Evolutionary conservation across 2,888 invertebrate genomes (phyloP).

Genomic region (Athalia rosae): DNA sequence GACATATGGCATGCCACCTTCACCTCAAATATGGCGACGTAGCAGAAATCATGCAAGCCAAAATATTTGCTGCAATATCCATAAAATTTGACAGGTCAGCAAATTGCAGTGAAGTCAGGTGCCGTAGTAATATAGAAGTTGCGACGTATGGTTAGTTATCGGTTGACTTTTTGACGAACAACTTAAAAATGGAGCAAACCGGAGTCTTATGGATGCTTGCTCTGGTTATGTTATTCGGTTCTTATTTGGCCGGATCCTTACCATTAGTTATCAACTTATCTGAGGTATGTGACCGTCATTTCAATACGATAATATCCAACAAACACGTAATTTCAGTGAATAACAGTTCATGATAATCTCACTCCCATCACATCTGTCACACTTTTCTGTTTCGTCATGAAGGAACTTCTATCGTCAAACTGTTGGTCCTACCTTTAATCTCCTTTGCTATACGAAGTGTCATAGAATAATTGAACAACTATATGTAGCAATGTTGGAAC

Average conservation of each 20-base stretch:
- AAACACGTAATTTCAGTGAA: not conserved
- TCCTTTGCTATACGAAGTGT: no score
- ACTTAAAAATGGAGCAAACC: constrained; percentile 86
- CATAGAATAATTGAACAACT: no score
- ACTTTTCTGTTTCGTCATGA: not conserved
- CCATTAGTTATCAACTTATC: constrained; percentile 95
- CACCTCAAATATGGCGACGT: constrained; percentile 56
- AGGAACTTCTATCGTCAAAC: no score
- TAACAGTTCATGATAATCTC: not conserved
- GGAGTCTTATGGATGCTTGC: constrained; percentile 88
- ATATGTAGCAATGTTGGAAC: not conserved
- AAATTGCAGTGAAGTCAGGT: not conserved
- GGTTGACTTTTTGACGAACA: constrained; percentile 42
- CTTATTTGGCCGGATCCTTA: constrained; percentile 95
- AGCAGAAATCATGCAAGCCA: constrained; percentile 54
- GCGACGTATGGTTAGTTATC: constrained; percentile 12
- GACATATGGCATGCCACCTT: constrained; percentile 22
- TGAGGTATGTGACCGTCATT: constrained; percentile 81
- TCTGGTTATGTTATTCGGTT: constrained; percentile 96
- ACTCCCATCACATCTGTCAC: constrained; percentile 17
- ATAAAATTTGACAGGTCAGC: constrained; percentile 43
- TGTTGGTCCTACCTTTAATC: no score
- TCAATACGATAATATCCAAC: not conserved
- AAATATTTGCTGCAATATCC: constrained; percentile 41
- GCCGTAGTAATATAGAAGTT: not conserved